phyloP scores from a whole-genome alignment of 92 coral and sea anemone species.

The Desmophyllum pertusum region DNA sequence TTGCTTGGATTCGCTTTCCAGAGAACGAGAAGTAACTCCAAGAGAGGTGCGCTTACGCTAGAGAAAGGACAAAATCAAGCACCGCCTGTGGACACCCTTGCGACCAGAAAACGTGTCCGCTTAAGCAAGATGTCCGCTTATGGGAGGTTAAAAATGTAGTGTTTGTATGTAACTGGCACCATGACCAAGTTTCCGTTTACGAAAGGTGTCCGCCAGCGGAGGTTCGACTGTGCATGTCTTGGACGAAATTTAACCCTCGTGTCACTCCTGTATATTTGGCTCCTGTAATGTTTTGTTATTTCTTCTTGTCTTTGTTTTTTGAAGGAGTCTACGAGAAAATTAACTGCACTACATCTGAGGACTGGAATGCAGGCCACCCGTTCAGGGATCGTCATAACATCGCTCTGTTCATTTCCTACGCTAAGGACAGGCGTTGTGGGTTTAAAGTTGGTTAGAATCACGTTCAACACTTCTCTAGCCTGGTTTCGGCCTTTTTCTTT shows the following conservation, averaged over 20 bases:
- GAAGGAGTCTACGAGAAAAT: constrained; percentile 61
- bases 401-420: constrained; percentile 60
- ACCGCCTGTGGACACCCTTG: too few relatives aligned
- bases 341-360: constrained; percentile 60
- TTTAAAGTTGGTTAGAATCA: constrained; percentile 71
- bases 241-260: neutral
- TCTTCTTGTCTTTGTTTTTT: neutral
- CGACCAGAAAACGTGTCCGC: too few relatives aligned
- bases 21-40: too few relatives aligned
- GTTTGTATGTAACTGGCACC: too few relatives aligned
- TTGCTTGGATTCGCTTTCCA: neutral
- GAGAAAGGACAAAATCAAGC: too few relatives aligned
- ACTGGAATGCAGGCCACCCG: constrained; percentile 65
- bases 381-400: constrained; percentile 64
- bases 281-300: neutral
- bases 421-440: constrained; percentile 74
- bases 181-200: too few relatives aligned
- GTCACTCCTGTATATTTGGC: neutral
- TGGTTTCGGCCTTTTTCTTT: constrained; percentile 78
- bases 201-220: too few relatives aligned
- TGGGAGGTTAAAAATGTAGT: too few relatives aligned
- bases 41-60: too few relatives aligned
- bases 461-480: constrained; percentile 73
- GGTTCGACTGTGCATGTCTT: neutral
- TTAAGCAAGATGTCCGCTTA: too few relatives aligned